Evolutionary conservation across 92 coral and sea anemone genomes (phyloP).

Genomic region (Epizoanthus rinbou): DNA sequence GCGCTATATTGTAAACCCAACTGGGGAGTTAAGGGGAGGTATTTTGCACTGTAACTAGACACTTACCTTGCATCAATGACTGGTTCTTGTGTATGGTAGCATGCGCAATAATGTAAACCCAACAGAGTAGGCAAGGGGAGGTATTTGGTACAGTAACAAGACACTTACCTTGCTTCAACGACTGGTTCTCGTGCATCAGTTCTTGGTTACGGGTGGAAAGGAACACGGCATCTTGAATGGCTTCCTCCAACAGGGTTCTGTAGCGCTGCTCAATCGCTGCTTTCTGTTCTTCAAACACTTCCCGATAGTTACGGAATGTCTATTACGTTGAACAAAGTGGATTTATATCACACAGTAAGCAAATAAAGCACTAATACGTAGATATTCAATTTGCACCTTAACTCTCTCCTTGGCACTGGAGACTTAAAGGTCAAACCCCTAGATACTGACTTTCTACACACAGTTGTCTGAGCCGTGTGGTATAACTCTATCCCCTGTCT

Average conservation of each 20-base stretch:
- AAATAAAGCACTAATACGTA: not conserved
- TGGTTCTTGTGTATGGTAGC: conserved; percentile 80
- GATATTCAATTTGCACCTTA: not conserved
- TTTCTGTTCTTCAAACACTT: conserved; percentile 97
- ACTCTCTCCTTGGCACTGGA: too few species aligned
- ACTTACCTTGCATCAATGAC: conserved; percentile 85
- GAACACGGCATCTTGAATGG: conserved; percentile 97
- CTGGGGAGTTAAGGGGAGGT: not conserved
- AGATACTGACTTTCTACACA: too few species aligned
- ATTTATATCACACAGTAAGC: not conserved
- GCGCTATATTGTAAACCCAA: too few species aligned
- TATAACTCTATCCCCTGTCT: too few species aligned
- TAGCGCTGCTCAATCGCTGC: conserved; percentile 97
- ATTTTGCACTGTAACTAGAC: too few species aligned
- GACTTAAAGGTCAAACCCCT: too few species aligned
- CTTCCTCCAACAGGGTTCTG: conserved; percentile 92
- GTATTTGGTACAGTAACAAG: too few species aligned
- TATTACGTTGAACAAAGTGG: conserved; percentile 30
- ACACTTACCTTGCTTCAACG: conserved; percentile 82
- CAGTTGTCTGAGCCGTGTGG: too few species aligned
- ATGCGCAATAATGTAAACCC: not conserved
- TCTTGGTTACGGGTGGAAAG: conserved; percentile 95
- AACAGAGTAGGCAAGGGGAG: not conserved
- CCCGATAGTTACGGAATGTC: conserved; percentile 98
- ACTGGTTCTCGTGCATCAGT: conserved; percentile 92